These are phyloP conservation scores for Tenthredo distinguenda DNA, from an alignment of 2,888 invertebrate genomes.

Conservation along the genomic window DNA sequence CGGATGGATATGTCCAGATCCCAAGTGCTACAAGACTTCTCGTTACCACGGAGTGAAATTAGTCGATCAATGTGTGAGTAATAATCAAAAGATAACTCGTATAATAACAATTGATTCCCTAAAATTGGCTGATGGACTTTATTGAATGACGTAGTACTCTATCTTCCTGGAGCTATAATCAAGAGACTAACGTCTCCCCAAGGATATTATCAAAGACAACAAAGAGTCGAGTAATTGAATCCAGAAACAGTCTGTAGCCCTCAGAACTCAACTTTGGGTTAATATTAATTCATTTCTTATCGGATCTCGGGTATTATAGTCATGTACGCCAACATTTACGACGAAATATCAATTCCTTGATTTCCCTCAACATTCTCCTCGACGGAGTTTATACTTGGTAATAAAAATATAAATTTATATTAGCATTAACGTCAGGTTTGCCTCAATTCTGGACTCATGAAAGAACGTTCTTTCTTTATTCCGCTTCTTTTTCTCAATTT, in stretches of 20 bases:
- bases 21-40: not conserved
- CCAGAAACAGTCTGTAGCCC: not conserved
- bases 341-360: not conserved
- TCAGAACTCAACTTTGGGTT: not conserved
- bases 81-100: conserved; percentile 10
- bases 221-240: conserved; percentile 48
- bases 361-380: not conserved
- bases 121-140: not conserved
- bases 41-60: not conserved
- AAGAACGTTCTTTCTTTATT: not conserved
- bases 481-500: not conserved
- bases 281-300: conserved; percentile 41
- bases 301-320: not conserved
- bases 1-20: not conserved
- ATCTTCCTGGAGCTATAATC: conserved; percentile 11
- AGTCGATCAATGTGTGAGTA: not conserved
- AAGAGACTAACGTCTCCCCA: conserved; percentile 22
- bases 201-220: conserved; percentile 36
- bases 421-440: not conserved
- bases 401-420: not conserved
- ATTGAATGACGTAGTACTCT: conserved; percentile 18
- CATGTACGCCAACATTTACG: not conserved
- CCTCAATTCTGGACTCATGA: not conserved
- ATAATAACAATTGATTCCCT: conserved; percentile 18
- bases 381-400: not conserved